phyloP scores from a whole-genome alignment of 2,797 vertebrate genomes.

The Neoniphon sammara region DNA sequence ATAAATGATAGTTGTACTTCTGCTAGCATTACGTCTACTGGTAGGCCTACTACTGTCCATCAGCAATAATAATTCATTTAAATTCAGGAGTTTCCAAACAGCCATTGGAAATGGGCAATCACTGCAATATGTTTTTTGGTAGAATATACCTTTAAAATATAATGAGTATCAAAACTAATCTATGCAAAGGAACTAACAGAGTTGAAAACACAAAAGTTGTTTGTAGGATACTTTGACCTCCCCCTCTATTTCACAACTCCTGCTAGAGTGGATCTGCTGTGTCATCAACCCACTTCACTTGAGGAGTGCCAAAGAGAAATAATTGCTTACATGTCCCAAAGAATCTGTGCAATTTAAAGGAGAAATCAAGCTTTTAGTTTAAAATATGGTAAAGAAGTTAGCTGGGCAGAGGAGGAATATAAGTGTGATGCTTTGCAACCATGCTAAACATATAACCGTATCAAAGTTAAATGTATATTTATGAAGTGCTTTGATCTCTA shows the following conservation, averaged over 20 bases:
- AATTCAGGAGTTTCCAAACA: background rate
- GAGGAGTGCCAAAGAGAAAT: background rate
- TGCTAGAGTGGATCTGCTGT: background rate
- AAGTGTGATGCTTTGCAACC: no score
- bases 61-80: background rate
- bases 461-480: background rate
- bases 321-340: no score
- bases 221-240: no score
- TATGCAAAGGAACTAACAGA: no score
- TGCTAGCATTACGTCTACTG: background rate
- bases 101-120: no score
- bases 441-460: no score
- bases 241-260: background rate
- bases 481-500: background rate
- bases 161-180: no score
- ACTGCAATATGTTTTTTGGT: no score
- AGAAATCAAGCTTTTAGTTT: background rate
- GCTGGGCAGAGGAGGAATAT: background rate
- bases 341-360: background rate
- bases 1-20: background rate
- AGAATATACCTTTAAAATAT: no score
- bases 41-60: no score
- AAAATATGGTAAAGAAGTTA: background rate
- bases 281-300: conserved; percentile 15
- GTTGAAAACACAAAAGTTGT: background rate